Evolutionary conservation across 2,797 vertebrate genomes (phyloP), one percentile per base, ranked within the genome.

Genomic region (Heteromormyrus szaboi): DNA sequence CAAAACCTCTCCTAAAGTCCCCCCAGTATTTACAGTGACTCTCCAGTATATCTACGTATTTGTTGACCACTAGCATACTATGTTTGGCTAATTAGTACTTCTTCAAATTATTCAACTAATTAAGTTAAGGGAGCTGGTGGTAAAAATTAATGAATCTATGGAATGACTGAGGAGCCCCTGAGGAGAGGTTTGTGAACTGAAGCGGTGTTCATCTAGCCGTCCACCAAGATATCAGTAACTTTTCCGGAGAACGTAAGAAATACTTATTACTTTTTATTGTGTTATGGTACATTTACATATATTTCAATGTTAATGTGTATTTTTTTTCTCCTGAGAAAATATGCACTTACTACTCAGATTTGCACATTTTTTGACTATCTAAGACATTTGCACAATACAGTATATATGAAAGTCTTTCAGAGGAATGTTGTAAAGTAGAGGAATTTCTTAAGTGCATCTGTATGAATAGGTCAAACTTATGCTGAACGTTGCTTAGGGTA

Each of bases 401-500:
- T 72, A 19, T 44, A n/a, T 19, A 79, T 44, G 72, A 79, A 41
- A 3, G 8, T 46, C 11, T 12, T 85, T 51, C 81, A 29, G 81
- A 51, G 22, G 46, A 50, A 84, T 50, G n/a, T 22, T 48, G n/a
- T 22, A 22, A 84, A 50, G 41, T 83, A 50, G 37, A 7, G 7
- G 44, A 50, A 85, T 85, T 51, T 85, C 44, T 51, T 51, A 50
- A 48, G 83, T 50, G 25, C 22, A 14, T 50, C 48, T 33, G 5
- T 79, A 79, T 41, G 44, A 83, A 22, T 48, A 48, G 44, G 37
- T 44, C 17, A 48, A n/a, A n/a, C 41, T 83, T n/a, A 41, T 44
- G 14, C 54, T 51, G 54, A 37, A 33, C 25, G 14, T 29, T 29
- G 11, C 95, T 96, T 94, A 96, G 94, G 62, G 91, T 88, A 90